These are phyloP conservation scores for Eupeodes corollae DNA, from an alignment of 1,140 invertebrate species.

Conservation along the genomic window DNA sequence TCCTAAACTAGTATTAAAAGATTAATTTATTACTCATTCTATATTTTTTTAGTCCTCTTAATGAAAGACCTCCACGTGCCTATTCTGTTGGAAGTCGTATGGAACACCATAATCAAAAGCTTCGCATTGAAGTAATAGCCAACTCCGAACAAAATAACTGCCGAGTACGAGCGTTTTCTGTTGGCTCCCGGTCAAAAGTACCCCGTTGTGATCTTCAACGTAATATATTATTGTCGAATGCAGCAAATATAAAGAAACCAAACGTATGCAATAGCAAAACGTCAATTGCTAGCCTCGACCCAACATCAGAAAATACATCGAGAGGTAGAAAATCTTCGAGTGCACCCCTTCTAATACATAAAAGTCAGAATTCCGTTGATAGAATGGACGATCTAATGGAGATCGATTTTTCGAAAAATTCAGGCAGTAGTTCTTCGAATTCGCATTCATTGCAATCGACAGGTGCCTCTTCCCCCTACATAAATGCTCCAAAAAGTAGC, in stretches of 20 bases:
- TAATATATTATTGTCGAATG: slow-evolving; percentile 15
- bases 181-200: slow-evolving; percentile 51
- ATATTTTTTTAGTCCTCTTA: slow-evolving; percentile 11
- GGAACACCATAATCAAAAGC: slow-evolving; percentile 39
- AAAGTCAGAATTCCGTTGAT: slow-evolving; percentile 50
- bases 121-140: slow-evolving; percentile 22
- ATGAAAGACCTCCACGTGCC: slow-evolving; percentile 56
- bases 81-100: slow-evolving; percentile 78
- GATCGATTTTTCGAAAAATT: slow-evolving; percentile 55
- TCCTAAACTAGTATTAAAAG: not conserved
- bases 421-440: slow-evolving; percentile 27
- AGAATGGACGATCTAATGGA: slow-evolving; percentile 69
- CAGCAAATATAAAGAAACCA: slow-evolving; percentile 7
- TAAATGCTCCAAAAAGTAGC: slow-evolving; percentile 11
- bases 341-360: slow-evolving; percentile 45
- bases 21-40: not conserved
- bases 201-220: slow-evolving; percentile 31
- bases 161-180: slow-evolving; percentile 55
- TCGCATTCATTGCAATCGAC: slow-evolving; percentile 14
- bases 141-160: slow-evolving; percentile 22
- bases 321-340: slow-evolving; percentile 44
- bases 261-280: no score
- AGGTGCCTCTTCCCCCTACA: slow-evolving; percentile 32
- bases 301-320: not conserved
- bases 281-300: no score